These are phyloP conservation scores for Conus ventricosus DNA, from an alignment of 1,140 invertebrate genomes.

Conservation along the genomic window DNA sequence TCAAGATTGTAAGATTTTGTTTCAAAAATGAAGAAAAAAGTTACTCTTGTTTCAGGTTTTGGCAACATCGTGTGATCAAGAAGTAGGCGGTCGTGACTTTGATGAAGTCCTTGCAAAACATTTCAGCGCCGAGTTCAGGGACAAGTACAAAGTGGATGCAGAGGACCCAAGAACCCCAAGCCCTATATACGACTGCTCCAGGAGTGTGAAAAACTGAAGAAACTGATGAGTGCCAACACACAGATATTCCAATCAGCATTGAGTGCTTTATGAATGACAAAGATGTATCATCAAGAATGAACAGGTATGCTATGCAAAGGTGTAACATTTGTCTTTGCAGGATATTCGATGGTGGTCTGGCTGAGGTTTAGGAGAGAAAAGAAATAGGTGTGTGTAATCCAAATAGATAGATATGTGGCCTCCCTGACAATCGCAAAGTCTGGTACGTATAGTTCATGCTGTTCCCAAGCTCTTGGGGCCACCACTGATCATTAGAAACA, in stretches of 20 bases:
- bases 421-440: too few species aligned
- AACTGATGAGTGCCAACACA: conserved; percentile 98
- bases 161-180: conserved; percentile 85
- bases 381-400: too few species aligned
- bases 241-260: conserved; percentile 92
- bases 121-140: conserved; percentile 92
- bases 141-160: conserved; percentile 91
- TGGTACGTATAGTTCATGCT: too few species aligned
- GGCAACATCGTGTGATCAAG: conserved; percentile 86
- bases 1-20: too few species aligned
- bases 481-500: too few species aligned
- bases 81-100: conserved; percentile 94
- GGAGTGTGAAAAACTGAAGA: conserved; percentile 98
- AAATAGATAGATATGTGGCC: too few species aligned
- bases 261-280: conserved; percentile 99
- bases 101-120: conserved; percentile 90
- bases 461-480: too few species aligned
- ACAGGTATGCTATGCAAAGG: conserved; percentile 71
- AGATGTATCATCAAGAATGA: conserved; percentile 88
- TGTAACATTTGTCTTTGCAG: too few species aligned
- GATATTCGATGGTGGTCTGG: too few species aligned
- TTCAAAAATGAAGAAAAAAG: too few species aligned
- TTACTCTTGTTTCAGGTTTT: conserved; percentile 81
- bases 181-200: conserved; percentile 90
- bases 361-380: too few species aligned